Base-by-base conservation (phyloP, 2,113 vertebrate species). In the Boulengeromyrus knoepffleri region DNA sequence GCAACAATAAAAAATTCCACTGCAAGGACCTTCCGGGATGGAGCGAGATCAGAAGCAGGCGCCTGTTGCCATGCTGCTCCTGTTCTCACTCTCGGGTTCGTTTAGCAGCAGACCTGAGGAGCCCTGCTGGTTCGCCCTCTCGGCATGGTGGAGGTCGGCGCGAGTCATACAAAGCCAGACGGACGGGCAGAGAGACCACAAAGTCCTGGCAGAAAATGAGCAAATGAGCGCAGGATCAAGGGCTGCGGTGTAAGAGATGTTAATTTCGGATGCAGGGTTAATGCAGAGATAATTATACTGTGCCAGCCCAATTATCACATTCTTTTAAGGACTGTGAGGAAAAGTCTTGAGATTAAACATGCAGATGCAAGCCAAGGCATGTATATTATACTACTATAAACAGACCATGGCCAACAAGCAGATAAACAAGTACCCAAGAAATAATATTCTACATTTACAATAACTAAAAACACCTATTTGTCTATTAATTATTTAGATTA, bases 261-360 rank as follows among this genome's bases (percentile, higher is more conserved):
- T 17, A 0, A 42, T 80, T 80, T 80, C 31, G 5, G 74, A 80
- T 42, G 74, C 74, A 10, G 74, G 74, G 74, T 80, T 80, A 80
- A 80, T 80, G 36, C 74, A 39, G 74, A 80, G 74, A 36, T 80
- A 80, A 80, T 80, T 80, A 80, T 80, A 80, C 74, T 42, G 17
- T 80, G 74, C 74, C 74, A 80, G 74, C 15, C 74, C 74, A 80
- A 80, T 80, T 80, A 80, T 80, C 74, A 80, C 74, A 39, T 39
- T 77, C 70, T 77, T 39, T 77, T 80, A 80, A 80, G 6, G 74
- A 77, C 17, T 36, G 74, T 17, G 74, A 77, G 74, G 36, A 42
- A 80, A 17, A 42, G 36, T 80, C 74, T 80, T 80, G 36, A 42
- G 31, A 80, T 80, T 42, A 80, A 80, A 80, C 36, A 77, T 19